Conservation (phyloP, 2,113 vertebrate genomes). For the Vidua chalybeata region DNA sequence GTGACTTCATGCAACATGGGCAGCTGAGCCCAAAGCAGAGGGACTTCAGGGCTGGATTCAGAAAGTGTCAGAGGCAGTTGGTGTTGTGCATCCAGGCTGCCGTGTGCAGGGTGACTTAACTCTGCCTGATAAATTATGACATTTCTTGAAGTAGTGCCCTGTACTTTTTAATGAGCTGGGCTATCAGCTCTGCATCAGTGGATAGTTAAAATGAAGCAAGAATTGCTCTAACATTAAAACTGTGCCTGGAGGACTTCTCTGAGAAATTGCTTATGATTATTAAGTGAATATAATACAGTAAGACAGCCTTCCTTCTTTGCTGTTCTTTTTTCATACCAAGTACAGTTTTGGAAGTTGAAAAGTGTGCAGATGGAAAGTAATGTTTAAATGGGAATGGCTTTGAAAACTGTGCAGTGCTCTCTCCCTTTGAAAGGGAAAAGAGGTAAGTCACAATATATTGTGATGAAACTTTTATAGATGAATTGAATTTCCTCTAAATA, state of each 20-base stretch:
- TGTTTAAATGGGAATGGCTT: neutral
- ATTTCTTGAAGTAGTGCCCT: slow-evolving; percentile 2
- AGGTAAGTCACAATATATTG: neutral
- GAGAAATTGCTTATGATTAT: slow-evolving; percentile 39
- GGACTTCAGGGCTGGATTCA: neutral
- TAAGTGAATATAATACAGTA: neutral
- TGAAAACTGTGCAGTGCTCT: neutral
- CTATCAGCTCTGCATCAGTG: slow-evolving; percentile 29
- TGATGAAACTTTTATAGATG: neutral
- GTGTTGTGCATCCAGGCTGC: neutral
- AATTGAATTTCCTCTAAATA: slow-evolving; percentile 8
- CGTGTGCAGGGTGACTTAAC: neutral
- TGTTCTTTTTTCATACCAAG: neutral
- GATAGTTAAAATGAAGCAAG: slow-evolving; percentile 23
- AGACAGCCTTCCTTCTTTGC: slow-evolving; percentile 11
- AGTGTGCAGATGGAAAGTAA: neutral
- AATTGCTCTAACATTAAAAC: slow-evolving; percentile 38
- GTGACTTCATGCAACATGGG: neutral
- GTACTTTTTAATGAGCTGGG: slow-evolving; percentile 29
- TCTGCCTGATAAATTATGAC: neutral
- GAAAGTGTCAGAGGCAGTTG: neutral
- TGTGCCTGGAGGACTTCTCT: slow-evolving; percentile 41
- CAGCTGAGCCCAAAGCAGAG: neutral
- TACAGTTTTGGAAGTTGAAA: neutral
- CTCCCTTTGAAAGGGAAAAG: neutral